These are phyloP conservation scores for Orchesella cincta DNA, from an alignment of 1,140 invertebrate genomes.

Conservation along the genomic window DNA sequence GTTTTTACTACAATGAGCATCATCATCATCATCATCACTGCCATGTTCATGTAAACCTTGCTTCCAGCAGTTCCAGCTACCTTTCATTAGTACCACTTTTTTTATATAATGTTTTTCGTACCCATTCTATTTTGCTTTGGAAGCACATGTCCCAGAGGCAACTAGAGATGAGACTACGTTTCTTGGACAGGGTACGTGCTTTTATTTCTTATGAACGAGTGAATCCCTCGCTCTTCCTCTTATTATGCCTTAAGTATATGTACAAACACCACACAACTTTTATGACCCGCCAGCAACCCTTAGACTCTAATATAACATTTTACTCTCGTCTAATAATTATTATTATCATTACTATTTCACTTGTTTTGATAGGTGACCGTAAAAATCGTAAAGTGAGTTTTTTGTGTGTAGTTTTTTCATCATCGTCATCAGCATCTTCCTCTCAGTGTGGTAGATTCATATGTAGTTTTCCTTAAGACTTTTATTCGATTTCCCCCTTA, in stretches of 20 bases:
- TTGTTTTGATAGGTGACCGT: constrained; percentile 28
- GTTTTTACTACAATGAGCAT: background rate
- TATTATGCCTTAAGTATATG: background rate
- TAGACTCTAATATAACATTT: background rate
- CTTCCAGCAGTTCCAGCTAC: constrained; percentile 13
- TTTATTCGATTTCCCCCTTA: background rate
- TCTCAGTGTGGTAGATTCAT: too few relatives aligned
- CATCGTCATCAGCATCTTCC: too few relatives aligned
- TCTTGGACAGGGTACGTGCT: background rate
- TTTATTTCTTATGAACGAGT: background rate
- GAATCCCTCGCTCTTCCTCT: background rate
- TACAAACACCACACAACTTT: background rate
- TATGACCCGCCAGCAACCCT: background rate
- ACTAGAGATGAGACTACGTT: too few relatives aligned
- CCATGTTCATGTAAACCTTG: background rate
- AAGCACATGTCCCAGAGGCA: constrained; percentile 21
- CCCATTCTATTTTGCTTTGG: background rate
- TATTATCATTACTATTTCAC: constrained; percentile 28
- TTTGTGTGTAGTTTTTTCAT: background rate
- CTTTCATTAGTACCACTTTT: constrained; percentile 1
- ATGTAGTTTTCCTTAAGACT: too few relatives aligned
- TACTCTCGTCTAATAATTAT: constrained; percentile 16
- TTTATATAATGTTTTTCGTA: background rate
- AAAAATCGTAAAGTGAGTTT: constrained; percentile 21
- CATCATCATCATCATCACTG: too few relatives aligned